Evolutionary conservation across 2,113 vertebrate species (phyloP).

Genomic region (Mellivora capensis): DNA sequence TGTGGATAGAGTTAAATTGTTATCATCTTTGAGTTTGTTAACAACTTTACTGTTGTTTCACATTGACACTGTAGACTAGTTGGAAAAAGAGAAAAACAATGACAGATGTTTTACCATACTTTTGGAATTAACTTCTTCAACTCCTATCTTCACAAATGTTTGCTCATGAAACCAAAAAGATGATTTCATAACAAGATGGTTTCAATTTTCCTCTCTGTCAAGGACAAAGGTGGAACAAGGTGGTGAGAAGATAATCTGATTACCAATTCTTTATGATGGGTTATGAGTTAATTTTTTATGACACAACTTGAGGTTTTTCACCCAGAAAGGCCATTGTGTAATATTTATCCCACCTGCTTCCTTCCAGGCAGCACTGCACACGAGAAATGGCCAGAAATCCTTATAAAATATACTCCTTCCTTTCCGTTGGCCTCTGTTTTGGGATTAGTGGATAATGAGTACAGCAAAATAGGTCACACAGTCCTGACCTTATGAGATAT

Average conservation of each 20-base stretch:
- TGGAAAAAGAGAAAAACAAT: background rate
- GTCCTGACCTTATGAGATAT: slow-evolving; percentile 46
- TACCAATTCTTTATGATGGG: background rate
- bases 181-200: background rate
- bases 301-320: background rate
- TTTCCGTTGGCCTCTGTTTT: slow-evolving; percentile 31
- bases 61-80: background rate
- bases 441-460: slow-evolving; percentile 48
- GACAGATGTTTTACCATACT: background rate
- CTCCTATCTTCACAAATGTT: background rate
- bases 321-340: background rate
- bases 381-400: background rate
- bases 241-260: background rate
- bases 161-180: background rate
- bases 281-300: background rate
- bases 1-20: background rate
- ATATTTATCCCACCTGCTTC: background rate
- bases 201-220: background rate
- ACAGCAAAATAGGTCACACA: slow-evolving; percentile 53
- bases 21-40: background rate
- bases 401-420: background rate
- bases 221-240: background rate
- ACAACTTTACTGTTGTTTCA: background rate
- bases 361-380: background rate
- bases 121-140: background rate